Conservation (phyloP, 2,888 invertebrate genomes). For the Andrena bicolor region DNA sequence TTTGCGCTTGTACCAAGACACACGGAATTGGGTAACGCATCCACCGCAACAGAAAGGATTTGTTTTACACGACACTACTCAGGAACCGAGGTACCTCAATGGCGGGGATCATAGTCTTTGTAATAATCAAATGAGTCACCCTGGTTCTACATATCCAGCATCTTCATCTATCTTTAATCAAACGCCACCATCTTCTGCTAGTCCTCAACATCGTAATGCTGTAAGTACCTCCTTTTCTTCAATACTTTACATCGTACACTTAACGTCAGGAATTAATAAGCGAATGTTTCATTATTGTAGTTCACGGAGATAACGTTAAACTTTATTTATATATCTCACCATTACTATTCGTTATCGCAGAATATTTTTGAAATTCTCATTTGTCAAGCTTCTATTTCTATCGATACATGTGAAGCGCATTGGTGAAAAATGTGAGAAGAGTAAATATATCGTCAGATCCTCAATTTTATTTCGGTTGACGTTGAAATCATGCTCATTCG, state of each 20-base stretch:
- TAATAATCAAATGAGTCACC: slow-evolving; percentile 86
- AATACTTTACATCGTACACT: neutral
- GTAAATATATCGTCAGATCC: neutral
- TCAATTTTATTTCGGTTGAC: neutral
- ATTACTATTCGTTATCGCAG: no score
- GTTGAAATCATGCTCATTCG: neutral
- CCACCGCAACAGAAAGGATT: slow-evolving; percentile 87
- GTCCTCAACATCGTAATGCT: slow-evolving; percentile 88
- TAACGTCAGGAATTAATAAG: neutral
- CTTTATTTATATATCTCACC: no score
- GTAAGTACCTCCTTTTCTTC: slow-evolving; percentile 73
- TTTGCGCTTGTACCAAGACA: slow-evolving; percentile 82
- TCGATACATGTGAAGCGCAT: neutral
- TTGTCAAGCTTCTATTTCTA: neutral
- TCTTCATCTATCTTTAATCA: slow-evolving; percentile 85
- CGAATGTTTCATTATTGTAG: neutral
- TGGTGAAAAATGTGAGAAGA: neutral
- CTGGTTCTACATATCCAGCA: slow-evolving; percentile 85
- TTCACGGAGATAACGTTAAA: neutral
- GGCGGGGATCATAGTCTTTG: slow-evolving; percentile 88
- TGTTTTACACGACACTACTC: slow-evolving; percentile 87
- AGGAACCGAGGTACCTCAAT: slow-evolving; percentile 88
- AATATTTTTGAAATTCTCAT: neutral
- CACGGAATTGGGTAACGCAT: slow-evolving; percentile 81
- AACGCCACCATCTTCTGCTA: slow-evolving; percentile 87